phyloP scores from a whole-genome alignment of 2,888 invertebrate species.

The Conops quadrifasciatus region DNA sequence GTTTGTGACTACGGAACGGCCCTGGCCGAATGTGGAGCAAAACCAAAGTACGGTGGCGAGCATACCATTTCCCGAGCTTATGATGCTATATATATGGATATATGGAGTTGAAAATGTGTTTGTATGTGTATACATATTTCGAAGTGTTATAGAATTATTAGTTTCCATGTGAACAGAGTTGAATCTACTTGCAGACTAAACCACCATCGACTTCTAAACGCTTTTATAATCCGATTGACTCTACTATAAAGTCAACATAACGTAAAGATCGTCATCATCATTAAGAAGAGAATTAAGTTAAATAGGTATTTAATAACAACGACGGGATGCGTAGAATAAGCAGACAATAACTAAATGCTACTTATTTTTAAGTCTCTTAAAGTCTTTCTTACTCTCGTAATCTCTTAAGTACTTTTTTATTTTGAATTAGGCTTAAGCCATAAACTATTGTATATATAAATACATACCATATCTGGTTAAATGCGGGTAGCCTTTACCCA shows the following conservation, averaged over 20 bases:
- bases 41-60: constrained; percentile 30
- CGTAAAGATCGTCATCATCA: constrained; percentile 48
- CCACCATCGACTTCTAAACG: not conserved
- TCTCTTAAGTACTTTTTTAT: too few relatives aligned
- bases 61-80: not conserved
- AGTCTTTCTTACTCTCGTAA: too few relatives aligned
- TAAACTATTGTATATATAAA: too few relatives aligned
- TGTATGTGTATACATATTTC: not conserved
- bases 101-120: not conserved
- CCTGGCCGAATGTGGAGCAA: constrained; percentile 10
- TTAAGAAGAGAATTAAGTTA: constrained; percentile 6
- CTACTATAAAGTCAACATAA: constrained; percentile 53
- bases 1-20: constrained; percentile 55
- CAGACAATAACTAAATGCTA: too few relatives aligned
- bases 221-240: constrained; percentile 46
- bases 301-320: too few relatives aligned
- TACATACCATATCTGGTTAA: too few relatives aligned
- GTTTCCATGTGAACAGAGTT: not conserved
- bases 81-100: not conserved
- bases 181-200: not conserved
- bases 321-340: too few relatives aligned
- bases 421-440: too few relatives aligned
- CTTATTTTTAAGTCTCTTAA: too few relatives aligned
- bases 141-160: not conserved
- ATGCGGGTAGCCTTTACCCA: too few relatives aligned